Conservation (phyloP, 2,113 vertebrate genomes). For the Phalacrocorax aristotelis region DNA sequence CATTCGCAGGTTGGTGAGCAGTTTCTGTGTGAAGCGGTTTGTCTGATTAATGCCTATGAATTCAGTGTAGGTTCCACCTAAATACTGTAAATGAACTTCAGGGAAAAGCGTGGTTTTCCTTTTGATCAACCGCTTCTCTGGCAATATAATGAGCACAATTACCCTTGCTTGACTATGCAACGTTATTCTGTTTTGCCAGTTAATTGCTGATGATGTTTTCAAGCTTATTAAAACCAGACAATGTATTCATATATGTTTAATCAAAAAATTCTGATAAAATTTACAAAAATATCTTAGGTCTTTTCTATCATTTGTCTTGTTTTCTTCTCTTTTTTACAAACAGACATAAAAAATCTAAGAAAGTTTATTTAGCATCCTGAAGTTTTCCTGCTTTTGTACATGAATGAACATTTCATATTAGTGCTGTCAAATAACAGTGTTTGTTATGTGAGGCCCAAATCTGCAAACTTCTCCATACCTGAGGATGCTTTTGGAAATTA, state of each 20-base stretch:
- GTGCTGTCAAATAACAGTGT: neutral
- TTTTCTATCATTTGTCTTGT: neutral
- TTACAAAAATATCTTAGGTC: neutral
- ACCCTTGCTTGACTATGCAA: neutral
- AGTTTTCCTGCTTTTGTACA: neutral
- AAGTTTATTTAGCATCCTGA: neutral
- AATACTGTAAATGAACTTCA: conserved; percentile 34
- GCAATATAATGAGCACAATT: conserved; percentile 51
- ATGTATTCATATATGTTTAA: conserved; percentile 1
- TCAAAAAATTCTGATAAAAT: neutral
- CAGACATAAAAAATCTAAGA: neutral
- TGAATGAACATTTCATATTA: neutral
- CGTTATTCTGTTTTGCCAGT: neutral
- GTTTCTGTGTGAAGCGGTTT: neutral
- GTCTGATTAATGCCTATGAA: neutral
- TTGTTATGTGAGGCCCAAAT: neutral
- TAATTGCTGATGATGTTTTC: conserved; percentile 49
- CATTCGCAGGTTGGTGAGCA: neutral
- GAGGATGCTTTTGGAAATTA: neutral
- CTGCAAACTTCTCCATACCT: neutral
- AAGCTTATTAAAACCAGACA: conserved; percentile 49
- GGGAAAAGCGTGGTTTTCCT: neutral
- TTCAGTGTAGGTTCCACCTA: neutral
- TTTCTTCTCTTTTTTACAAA: neutral
- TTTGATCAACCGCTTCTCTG: conserved; percentile 49